These are phyloP conservation scores for Steatornis caripensis DNA, from an alignment of 2,113 vertebrate genomes.

Conservation along the genomic window DNA sequence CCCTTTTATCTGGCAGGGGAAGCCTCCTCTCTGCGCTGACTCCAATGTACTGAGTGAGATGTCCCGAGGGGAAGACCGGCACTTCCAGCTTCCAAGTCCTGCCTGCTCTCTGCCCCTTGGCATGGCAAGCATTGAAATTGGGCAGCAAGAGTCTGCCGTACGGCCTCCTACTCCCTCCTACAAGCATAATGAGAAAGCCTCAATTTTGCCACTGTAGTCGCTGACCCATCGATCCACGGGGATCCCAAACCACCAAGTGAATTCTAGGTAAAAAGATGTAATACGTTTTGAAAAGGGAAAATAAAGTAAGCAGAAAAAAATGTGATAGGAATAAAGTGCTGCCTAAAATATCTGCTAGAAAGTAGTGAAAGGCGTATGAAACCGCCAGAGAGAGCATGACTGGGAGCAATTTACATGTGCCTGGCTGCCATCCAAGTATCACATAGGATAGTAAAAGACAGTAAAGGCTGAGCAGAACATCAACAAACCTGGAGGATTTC, in stretches of 20 bases:
- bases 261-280: conserved; percentile 9
- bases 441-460: conserved; percentile 68
- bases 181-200: not conserved
- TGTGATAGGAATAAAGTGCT: conserved; percentile 17
- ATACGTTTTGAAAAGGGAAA: not conserved
- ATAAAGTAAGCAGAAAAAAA: not conserved
- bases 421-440: conserved; percentile 63
- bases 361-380: conserved; percentile 44
- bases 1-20: not conserved
- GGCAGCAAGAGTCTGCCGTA: not conserved
- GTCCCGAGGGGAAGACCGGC: not conserved
- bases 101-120: not conserved
- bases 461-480: conserved; percentile 61
- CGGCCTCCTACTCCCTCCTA: not conserved
- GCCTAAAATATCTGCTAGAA: conserved; percentile 36
- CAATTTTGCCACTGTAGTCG: not conserved
- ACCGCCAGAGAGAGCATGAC: conserved; percentile 16
- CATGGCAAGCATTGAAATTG: not conserved
- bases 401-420: conserved; percentile 53
- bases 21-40: not conserved
- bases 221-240: not conserved
- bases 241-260: not conserved
- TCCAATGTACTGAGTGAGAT: not conserved
- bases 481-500: conserved; percentile 69
- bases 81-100: not conserved